phyloP scores from a whole-genome alignment of 2,797 vertebrate genomes.

The Sibirionetta formosa region DNA sequence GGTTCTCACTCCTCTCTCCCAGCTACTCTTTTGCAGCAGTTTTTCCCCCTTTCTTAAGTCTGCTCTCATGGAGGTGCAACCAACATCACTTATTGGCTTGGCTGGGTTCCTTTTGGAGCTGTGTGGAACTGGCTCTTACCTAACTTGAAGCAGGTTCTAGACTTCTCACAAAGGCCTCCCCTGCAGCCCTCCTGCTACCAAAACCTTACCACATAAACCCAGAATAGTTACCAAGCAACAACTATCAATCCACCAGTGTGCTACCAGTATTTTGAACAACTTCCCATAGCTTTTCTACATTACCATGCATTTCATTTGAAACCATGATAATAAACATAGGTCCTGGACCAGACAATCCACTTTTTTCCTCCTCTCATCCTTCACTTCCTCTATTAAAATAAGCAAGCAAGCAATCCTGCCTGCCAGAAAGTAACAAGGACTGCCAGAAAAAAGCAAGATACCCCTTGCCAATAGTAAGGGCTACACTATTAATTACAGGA shows the following conservation, averaged over 20 bases:
- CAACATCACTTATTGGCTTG: too few species aligned
- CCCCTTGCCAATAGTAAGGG: background rate
- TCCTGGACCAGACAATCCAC: background rate
- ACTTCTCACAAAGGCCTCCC: too few species aligned
- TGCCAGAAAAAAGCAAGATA: background rate
- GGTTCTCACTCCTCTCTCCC: too few species aligned
- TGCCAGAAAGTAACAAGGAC: background rate
- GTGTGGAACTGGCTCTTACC: too few species aligned
- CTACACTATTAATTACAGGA: fast-evolving
- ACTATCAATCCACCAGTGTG: background rate
- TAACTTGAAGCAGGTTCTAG: too few species aligned
- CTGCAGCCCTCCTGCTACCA: too few species aligned
- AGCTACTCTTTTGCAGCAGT: too few species aligned
- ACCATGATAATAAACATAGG: background rate
- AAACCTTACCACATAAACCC: too few species aligned
- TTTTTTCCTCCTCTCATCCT: background rate
- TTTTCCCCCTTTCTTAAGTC: too few species aligned
- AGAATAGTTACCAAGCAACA: background rate
- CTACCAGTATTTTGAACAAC: background rate
- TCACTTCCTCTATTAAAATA: background rate
- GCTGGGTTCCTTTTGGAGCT: too few species aligned
- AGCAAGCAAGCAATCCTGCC: background rate
- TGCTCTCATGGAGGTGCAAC: too few species aligned
- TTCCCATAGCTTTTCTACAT: background rate
- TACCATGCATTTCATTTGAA: background rate